phyloP scores from a whole-genome alignment of 2,888 invertebrate species.

The Hydrotaea cyrtoneurina region DNA sequence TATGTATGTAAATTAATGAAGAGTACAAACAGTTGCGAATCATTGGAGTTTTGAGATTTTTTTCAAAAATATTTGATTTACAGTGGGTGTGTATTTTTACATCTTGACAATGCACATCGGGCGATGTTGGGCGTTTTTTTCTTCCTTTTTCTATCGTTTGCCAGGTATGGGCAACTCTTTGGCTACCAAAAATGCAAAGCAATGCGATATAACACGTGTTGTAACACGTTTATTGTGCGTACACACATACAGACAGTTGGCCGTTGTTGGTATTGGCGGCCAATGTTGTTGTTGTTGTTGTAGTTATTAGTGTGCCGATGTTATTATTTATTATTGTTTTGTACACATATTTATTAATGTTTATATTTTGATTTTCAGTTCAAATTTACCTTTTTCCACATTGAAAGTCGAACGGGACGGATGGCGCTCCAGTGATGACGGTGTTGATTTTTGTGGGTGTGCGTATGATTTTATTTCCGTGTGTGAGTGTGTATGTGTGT shows the following conservation, averaged over 20 bases:
- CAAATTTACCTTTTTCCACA: background rate
- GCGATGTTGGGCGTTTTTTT: no score
- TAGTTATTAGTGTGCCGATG: conserved; percentile 1
- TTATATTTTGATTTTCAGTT: conserved; percentile 50
- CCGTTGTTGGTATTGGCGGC: background rate
- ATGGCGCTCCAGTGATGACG: background rate
- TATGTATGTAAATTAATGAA: no score
- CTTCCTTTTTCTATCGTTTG: no score
- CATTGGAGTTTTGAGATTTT: background rate
- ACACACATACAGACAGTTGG: background rate
- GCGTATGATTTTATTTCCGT: background rate
- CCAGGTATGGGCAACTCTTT: background rate
- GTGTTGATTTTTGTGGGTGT: background rate
- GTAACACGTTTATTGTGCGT: conserved; percentile 23
- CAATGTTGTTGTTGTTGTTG: background rate
- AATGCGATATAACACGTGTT: conserved; percentile 20
- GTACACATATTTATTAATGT: conserved; percentile 35
- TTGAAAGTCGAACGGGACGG: background rate
- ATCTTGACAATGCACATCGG: background rate
- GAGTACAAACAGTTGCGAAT: background rate
- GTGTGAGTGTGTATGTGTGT: background rate
- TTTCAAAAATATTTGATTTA: conserved; percentile 3
- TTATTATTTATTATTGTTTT: conserved; percentile 24
- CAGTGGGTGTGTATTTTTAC: conserved; percentile 35
- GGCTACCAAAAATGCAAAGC: background rate